phyloP scores from a whole-genome alignment of 2,797 vertebrate species.

The Peromyscus attwateri region DNA sequence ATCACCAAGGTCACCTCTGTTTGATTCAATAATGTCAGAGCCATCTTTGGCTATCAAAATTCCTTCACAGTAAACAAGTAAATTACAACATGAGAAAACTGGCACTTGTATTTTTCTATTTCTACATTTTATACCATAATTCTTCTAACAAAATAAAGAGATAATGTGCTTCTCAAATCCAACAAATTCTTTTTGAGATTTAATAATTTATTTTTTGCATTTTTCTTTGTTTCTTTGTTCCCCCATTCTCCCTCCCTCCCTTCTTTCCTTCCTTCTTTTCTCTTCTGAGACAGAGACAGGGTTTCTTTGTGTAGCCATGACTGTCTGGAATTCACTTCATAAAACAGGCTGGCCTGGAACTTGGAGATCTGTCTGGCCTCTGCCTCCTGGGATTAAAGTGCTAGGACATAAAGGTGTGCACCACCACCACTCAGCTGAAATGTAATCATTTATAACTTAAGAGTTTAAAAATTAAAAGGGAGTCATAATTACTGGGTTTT shows the following conservation, averaged over 20 bases:
- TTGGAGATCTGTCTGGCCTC: not conserved
- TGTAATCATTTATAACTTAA: not conserved
- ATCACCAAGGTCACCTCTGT: not conserved
- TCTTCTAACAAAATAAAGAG: not conserved
- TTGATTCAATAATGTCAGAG: not conserved
- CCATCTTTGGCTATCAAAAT: not conserved
- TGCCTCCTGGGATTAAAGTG: not conserved
- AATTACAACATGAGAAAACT: not conserved
- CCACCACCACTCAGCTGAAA: not conserved
- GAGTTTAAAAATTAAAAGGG: not conserved
- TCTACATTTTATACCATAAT: not conserved
- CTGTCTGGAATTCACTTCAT: not conserved
- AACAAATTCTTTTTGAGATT: not conserved
- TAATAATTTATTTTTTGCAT: not conserved
- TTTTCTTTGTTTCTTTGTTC: too few species aligned
- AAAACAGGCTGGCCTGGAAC: not conserved
- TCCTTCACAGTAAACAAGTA: slow-evolving; percentile 12
- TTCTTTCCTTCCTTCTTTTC: not conserved
- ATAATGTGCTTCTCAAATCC: not conserved
- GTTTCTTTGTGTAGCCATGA: not conserved
- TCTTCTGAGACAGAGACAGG: not conserved
- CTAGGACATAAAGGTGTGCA: not conserved
- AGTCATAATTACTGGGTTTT: not conserved
- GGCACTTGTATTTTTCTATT: not conserved
- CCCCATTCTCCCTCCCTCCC: too few species aligned